Percentiles rank a stretch among this genome's conserved stretches.
Evolutionary conservation across 1,140 invertebrate genomes (phyloP).

Genomic region (Ylistrum balloti): DNA sequence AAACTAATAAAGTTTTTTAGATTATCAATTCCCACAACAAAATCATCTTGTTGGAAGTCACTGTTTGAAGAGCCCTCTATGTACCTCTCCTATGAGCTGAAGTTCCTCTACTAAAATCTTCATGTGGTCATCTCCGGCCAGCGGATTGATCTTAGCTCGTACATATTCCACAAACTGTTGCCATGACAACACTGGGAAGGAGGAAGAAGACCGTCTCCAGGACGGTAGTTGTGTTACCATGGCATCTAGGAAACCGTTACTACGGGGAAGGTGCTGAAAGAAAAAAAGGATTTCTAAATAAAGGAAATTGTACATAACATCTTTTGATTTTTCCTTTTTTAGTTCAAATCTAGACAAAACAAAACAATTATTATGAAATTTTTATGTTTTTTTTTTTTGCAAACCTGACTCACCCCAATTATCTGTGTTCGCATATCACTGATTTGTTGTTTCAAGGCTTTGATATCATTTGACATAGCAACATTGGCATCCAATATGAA

Average conservation of each 20-base stretch:
- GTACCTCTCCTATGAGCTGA: slow-evolving; percentile 88
- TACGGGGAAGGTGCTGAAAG: slow-evolving; percentile 84
- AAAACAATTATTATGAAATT: too few species aligned
- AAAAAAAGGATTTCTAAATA: not conserved
- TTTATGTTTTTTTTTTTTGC: too few species aligned
- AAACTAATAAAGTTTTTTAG: too few species aligned
- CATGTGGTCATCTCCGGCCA: slow-evolving; percentile 88
- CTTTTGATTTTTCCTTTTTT: too few species aligned
- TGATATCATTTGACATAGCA: slow-evolving; percentile 85
- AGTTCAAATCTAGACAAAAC: too few species aligned
- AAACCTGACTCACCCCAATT: slow-evolving; percentile 42
- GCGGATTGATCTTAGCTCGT: slow-evolving; percentile 87
- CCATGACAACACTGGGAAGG: slow-evolving; percentile 88
- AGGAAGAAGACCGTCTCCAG: slow-evolving; percentile 84
- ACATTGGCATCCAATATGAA: slow-evolving; percentile 86
- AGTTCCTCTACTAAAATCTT: slow-evolving; percentile 87
- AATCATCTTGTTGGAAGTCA: too few species aligned
- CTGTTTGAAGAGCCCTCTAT: not conserved
- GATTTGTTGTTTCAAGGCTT: slow-evolving; percentile 85
- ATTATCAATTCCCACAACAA: too few species aligned
- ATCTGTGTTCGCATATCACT: slow-evolving; percentile 53
- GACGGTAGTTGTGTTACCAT: slow-evolving; percentile 84
- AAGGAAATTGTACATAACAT: too few species aligned
- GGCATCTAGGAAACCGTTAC: slow-evolving; percentile 87
- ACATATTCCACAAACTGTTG: slow-evolving; percentile 86